These are phyloP conservation scores for Polietes domitor DNA, from an alignment of 2,888 invertebrate species.

Conservation along the genomic window DNA sequence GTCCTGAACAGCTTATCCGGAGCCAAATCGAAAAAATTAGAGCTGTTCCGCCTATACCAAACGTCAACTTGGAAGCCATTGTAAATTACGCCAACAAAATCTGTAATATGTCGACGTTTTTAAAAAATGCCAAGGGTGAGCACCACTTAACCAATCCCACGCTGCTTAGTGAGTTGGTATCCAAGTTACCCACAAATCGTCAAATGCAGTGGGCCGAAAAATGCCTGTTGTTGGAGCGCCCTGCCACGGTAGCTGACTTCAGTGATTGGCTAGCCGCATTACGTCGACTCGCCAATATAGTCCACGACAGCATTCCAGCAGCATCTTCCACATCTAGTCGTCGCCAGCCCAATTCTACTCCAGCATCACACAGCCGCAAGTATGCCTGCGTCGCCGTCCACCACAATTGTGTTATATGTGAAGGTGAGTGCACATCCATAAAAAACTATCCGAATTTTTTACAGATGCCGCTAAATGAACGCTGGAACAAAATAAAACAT, in stretches of 20 bases:
- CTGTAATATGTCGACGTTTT: slow-evolving; percentile 50
- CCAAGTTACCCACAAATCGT: slow-evolving; percentile 31
- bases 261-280: slow-evolving; percentile 34
- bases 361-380: too few species aligned
- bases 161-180: slow-evolving; percentile 50
- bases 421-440: too few species aligned
- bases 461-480: too few species aligned
- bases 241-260: slow-evolving; percentile 42
- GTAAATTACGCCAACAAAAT: slow-evolving; percentile 52
- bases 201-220: slow-evolving; percentile 52
- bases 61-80: slow-evolving; percentile 19
- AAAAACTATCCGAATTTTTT: too few species aligned
- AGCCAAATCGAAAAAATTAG: slow-evolving; percentile 38
- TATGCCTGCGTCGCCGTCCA: too few species aligned
- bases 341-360: too few species aligned
- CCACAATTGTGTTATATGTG: too few species aligned
- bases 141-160: slow-evolving; percentile 51
- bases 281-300: slow-evolving; percentile 19
- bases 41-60: background rate
- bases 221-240: slow-evolving; percentile 27
- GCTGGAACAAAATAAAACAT: too few species aligned
- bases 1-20: slow-evolving; percentile 37
- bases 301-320: too few species aligned
- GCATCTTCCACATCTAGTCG: too few species aligned
- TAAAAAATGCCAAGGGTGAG: slow-evolving; percentile 8